phyloP scores from a whole-genome alignment of 2,113 vertebrate genomes.

The Heliornis fulica region DNA sequence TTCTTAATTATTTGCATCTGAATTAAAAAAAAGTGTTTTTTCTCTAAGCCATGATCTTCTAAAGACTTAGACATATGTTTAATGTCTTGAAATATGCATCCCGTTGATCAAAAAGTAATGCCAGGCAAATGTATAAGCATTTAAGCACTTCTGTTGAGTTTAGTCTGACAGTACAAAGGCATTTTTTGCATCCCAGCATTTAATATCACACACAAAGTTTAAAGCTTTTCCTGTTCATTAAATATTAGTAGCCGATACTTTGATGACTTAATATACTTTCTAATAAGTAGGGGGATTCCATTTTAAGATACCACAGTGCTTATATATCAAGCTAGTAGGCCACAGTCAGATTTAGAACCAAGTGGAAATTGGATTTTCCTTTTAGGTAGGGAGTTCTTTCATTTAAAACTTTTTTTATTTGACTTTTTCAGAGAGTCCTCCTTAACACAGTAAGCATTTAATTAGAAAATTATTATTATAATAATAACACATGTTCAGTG shows the following conservation, averaged over 20 bases:
- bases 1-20: not conserved
- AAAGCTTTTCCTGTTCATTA: not conserved
- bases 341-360: not conserved
- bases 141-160: not conserved
- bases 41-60: not conserved
- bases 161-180: not conserved
- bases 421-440: not conserved
- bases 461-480: not conserved
- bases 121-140: not conserved
- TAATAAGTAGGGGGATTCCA: not conserved
- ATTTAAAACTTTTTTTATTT: not conserved
- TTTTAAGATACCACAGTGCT: not conserved
- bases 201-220: not conserved
- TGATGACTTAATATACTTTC: not conserved
- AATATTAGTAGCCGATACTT: not conserved
- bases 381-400: not conserved
- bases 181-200: not conserved
- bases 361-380: not conserved
- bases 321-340: not conserved
- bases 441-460: not conserved
- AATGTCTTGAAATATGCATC: not conserved
- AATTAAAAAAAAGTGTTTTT: not conserved
- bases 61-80: not conserved
- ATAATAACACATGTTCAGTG: not conserved
- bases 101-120: not conserved